Base-by-base conservation (phyloP, 2,888 invertebrate genomes). In the Pocota personata region DNA sequence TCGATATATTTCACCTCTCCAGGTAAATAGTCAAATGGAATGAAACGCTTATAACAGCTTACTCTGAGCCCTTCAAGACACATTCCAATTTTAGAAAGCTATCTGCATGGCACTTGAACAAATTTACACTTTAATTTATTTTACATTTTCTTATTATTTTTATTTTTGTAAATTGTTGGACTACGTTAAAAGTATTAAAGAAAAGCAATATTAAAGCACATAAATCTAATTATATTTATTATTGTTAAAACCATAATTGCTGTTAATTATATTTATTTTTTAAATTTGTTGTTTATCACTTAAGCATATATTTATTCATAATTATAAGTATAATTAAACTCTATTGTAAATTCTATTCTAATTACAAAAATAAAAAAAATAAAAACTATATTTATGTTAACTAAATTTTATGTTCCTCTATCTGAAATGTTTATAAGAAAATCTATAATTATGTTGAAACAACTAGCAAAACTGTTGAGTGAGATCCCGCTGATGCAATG, bases 401-500 rank as follows among this genome's bases (percentile, higher is more conserved):
- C 24, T 37, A 40, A 58, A 80, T 35, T 30, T 66, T 75, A 19
- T 52, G 80, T 80, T 84, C 35, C 50, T 84, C 80, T 80, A 80
- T 75, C 19, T 64, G 40, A 16, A 79, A 57, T 75, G 69, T 79
- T 79, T 14, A 16, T 6, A 55, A 58, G 2, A 32, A 72, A 57
- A 55, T 69, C n/a, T 79, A 8, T 84, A 80, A 52, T 80, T 80
- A 75, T 84, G 69, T 75, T 84, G 19, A 67, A 67, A 52, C 60
- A 66, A 66, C 57, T 46, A 80, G 48, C n/a, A 40, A 84, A 71
- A 75, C 52, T 67, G 58, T 80, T 76, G 80, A 84, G 80, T 84
- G 84, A 80, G 80, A 80, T 75, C 75, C 57, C 50, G 71, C 62
- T 84, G 80, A 75, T 84, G 75, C 60, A 52, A 40, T 64, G 52